Base-by-base conservation (phyloP, 2,888 invertebrate genomes). In the Stictocephala bisonia region DNA sequence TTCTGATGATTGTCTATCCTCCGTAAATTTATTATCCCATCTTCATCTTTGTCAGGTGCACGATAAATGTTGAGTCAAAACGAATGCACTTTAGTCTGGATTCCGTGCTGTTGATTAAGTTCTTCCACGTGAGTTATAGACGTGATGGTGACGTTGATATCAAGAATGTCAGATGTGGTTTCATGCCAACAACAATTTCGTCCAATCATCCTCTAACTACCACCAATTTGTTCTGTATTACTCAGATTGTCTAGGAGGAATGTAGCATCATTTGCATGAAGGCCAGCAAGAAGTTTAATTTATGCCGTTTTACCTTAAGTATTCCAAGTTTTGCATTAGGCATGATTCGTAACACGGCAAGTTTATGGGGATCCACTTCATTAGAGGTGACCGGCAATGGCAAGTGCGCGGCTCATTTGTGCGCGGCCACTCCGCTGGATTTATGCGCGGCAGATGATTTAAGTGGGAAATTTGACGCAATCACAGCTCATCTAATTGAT, bases 391-490 rank as follows among this genome's bases (percentile, higher is more conserved):
- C 4, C 13, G 18, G 40, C 40, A 60, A 60, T 60, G 40, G 31
- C 20, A 6, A 51, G 24, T 26, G 27, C 40, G 60, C 24, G 40
- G 24, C 18, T 60, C 60, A 40, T 60, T 60, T 40, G 60, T 41
- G 60, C 60, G 2, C 4, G 9, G 11, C 11, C 44, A 15, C 44
- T 9, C 44, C n/a, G 15, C 56, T 31, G 40, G 60, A 60, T 60
- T 60, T 60, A 60, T 13, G 41, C 13, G 22, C 60, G 22, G 24
- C 35, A 40, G 24, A 60, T 60, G 60, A 60, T 60, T 60, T 60
- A 60, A 60, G 60, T 60, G 60, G 60, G 60, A 60, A 60, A 60
- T 60, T 60, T 60, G 60, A 40, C 60, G 60, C 60, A 60, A 60
- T 60, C 60, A 60, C 35, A 60, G 60, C 22, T 40, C 60, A 60